Base-by-base conservation (phyloP, 1,140 invertebrate species). In the Scaptomyza montana region DNA sequence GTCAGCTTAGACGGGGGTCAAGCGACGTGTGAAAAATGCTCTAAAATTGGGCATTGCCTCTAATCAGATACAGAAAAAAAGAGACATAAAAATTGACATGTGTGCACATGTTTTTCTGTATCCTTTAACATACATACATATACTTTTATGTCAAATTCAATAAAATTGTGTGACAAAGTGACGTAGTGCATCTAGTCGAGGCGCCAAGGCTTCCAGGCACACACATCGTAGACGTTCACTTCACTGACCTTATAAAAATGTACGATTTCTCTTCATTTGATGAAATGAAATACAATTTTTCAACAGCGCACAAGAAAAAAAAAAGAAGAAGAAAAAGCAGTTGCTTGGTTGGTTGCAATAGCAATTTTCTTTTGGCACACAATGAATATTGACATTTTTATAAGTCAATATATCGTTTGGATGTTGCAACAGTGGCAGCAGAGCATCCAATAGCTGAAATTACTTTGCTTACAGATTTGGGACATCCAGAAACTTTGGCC, bases 241-340 rank as follows among this genome's bases (percentile, higher is more conserved):
- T 70, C 59, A 47, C 60, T 85, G 77, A 72, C 80, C 69, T 70
- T 89, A 84, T 84, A 89, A 84, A 82, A 89, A 89, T 89, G 73
- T 89, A 75, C 85, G 70, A 89, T 89, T 89, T 89, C 71, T 89
- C 84, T 89, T 89, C 84, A 89, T 89, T 89, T 89, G 84, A 89
- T 85, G 84, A 80, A 89, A 89, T 80, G 84, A 89, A 89, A 89
- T 89, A 89, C 84, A 89, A 89, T 89, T 89, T 89, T 77, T 89
- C 84, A 89, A 74, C 73, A 62, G 39, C 7, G 59, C 63, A 43
- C 45, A 46, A 89, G 80, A 43, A 43, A 43, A 43, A n/a, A 3
- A 41, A 3, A 43, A 43, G 10, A 43, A 3, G 10, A 43, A 43
- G 3, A 43, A 12, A 12, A 41, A 43, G 33, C n/a, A 43, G 39